Percentiles rank a stretch among this genome's conserved stretches.
Evolutionary conservation across 2,888 invertebrate species (phyloP).

Genomic region (Dryadula phaetusa): DNA sequence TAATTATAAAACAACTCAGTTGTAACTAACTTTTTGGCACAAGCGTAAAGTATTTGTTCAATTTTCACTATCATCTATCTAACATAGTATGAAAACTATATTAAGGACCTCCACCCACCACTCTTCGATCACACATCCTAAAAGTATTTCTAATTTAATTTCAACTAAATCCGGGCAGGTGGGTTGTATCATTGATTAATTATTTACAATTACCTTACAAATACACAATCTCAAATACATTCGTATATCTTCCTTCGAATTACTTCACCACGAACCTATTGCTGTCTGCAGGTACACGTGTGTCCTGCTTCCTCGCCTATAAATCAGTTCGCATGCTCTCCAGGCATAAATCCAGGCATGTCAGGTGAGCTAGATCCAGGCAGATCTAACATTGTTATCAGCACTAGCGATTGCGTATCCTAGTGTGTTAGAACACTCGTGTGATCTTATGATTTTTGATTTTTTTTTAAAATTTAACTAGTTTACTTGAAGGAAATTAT

Average conservation of each 20-base stretch:
- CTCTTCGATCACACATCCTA: background rate
- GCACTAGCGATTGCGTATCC: constrained; percentile 35
- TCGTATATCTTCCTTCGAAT: constrained; percentile 13
- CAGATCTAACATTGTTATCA: constrained; percentile 33
- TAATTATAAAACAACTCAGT: no score
- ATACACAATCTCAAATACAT: background rate
- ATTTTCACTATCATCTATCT: no score
- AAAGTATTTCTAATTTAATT: background rate
- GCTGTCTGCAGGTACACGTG: constrained; percentile 27
- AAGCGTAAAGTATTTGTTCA: no score
- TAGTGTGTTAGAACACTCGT: no score
- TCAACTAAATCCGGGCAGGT: background rate
- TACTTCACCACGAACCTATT: constrained; percentile 11
- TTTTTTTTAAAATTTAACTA: no score
- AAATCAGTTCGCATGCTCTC: constrained; percentile 40
- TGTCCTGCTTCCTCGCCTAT: constrained; percentile 34
- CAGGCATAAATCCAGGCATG: constrained; percentile 36
- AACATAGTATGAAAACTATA: no score
- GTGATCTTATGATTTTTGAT: no score
- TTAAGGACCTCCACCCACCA: background rate
- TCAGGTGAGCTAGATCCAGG: constrained; percentile 29
- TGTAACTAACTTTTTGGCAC: no score
- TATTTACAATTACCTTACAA: constrained; percentile 3
- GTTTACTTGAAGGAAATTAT: no score
- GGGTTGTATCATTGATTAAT: background rate